Percentiles rank a stretch among this genome's conserved stretches.
phyloP scores from a whole-genome alignment of 2,797 vertebrate species.

The Crocidura indochinensis region DNA sequence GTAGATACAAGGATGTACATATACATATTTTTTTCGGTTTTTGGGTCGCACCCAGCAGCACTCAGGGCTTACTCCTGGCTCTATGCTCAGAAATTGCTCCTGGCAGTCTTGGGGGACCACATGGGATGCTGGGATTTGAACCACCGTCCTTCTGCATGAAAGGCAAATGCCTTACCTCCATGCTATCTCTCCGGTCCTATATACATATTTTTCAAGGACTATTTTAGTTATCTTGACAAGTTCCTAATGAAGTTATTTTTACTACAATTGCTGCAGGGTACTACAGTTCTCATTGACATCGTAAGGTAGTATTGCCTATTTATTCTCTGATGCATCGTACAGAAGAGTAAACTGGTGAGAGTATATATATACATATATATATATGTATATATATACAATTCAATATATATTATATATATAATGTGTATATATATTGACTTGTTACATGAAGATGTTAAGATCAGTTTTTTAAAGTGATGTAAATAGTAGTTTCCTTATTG shows the following conservation, averaged over 20 bases:
- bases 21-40: conserved; percentile 74
- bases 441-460: conserved; percentile 92
- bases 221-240: conserved; percentile 78
- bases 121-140: too few relatives aligned
- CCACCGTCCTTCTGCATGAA: too few relatives aligned
- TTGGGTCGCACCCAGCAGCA: too few relatives aligned
- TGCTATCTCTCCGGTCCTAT: too few relatives aligned
- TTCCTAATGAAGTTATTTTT: conserved; percentile 87
- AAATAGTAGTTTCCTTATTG: conserved; percentile 99
- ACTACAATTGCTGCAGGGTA: conserved; percentile 83
- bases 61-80: too few relatives aligned
- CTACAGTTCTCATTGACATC: conserved; percentile 90
- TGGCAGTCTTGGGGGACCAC: too few relatives aligned
- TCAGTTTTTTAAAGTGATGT: conserved; percentile 94
- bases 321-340: conserved; percentile 90
- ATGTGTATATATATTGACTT: conserved; percentile 91
- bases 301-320: conserved; percentile 90
- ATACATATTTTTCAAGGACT: conserved; percentile 78
- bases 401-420: too few relatives aligned
- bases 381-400: conserved; percentile 88
- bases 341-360: conserved; percentile 90
- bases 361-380: conserved; percentile 92
- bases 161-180: too few relatives aligned
- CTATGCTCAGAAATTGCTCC: too few relatives aligned
- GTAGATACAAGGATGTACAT: conserved; percentile 83